Percentiles rank a stretch among this genome's conserved stretches.
phyloP scores from a whole-genome alignment of 2,113 vertebrate genomes.

The Chionomys nivalis region DNA sequence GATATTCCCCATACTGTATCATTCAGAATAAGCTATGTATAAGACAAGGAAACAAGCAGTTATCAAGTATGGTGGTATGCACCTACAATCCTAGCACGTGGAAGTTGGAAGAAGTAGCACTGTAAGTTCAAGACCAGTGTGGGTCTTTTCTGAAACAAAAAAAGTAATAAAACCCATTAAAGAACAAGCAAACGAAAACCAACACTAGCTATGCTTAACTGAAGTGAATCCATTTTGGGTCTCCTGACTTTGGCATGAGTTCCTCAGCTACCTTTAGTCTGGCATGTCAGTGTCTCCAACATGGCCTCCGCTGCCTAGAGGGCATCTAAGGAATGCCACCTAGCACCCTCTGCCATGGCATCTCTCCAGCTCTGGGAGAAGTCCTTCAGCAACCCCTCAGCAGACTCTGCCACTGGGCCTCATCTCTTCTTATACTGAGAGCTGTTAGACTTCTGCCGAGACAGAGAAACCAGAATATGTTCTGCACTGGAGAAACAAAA shows the following conservation, averaged over 20 bases:
- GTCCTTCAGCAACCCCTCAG: rapidly evolving
- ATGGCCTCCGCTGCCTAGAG: neutral
- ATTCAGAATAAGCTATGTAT: neutral
- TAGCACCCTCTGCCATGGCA: neutral
- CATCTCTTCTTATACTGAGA: neutral
- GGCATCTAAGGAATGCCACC: neutral
- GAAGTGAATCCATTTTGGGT: neutral
- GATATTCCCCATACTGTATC: neutral
- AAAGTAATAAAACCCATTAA: neutral
- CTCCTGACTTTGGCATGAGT: neutral
- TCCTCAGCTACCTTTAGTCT: neutral
- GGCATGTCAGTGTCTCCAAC: neutral
- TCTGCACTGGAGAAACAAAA: neutral
- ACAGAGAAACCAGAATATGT: neutral
- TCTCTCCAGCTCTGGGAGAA: neutral
- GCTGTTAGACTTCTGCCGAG: neutral
- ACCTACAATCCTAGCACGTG: neutral
- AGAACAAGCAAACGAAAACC: too few relatives aligned
- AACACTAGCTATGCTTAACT: neutral
- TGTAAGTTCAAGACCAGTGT: neutral
- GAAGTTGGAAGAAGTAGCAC: neutral
- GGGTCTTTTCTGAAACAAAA: neutral
- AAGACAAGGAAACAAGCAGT: neutral
- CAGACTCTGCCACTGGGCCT: neutral
- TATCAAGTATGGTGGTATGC: neutral